Conservation (phyloP, 1,140 invertebrate genomes). For the Hesperophylax magnus region DNA sequence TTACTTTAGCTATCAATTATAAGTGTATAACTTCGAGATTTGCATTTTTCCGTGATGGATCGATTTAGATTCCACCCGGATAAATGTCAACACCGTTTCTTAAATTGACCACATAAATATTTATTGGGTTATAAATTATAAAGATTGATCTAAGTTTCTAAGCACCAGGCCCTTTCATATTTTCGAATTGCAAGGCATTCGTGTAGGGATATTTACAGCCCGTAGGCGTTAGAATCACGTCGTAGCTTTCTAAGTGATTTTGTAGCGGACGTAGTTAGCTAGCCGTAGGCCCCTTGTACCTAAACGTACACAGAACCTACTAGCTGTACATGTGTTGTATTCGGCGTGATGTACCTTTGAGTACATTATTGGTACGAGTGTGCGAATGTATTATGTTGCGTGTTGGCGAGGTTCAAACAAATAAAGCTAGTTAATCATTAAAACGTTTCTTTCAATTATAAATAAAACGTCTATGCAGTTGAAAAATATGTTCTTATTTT, state of each 20-base stretch:
- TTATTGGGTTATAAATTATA: neutral
- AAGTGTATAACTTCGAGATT: too few species aligned
- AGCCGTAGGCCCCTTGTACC: neutral
- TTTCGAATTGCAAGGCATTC: slow-evolving; percentile 10
- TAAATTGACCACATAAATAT: neutral
- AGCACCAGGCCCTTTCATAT: too few species aligned
- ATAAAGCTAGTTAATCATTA: slow-evolving; percentile 18
- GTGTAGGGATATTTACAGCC: slow-evolving; percentile 11
- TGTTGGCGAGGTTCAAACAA: neutral
- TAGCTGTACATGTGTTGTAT: neutral
- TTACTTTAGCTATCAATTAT: too few species aligned
- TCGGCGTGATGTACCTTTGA: too few species aligned
- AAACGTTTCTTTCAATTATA: slow-evolving; percentile 4
- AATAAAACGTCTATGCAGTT: neutral
- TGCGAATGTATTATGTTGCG: neutral
- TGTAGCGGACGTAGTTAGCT: neutral
- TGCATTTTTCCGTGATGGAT: too few species aligned
- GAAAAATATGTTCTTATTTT: neutral
- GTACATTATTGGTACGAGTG: too few species aligned
- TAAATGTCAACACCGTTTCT: too few species aligned
- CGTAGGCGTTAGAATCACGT: neutral
- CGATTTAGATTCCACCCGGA: too few species aligned
- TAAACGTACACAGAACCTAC: neutral
- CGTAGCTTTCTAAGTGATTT: neutral
- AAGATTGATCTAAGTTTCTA: slow-evolving; percentile 2